A percentile compares a stretch with the other conserved stretches of the same genome.
phyloP scores from a whole-genome alignment of 2,113 vertebrate genomes.

The Butorides virescens region DNA sequence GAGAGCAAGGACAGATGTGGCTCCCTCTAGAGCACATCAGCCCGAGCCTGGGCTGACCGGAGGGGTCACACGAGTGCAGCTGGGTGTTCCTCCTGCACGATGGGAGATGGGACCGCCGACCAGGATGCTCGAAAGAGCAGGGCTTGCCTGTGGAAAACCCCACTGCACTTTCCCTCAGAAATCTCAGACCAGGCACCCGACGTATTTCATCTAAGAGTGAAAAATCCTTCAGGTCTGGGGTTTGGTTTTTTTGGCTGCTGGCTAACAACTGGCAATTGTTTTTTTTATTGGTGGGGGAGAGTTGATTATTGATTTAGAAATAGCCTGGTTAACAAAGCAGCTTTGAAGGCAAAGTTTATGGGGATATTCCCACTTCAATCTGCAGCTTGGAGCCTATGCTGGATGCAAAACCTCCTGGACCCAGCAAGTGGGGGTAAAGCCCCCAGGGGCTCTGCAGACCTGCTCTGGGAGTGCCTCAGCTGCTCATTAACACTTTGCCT shows the following conservation, averaged over 20 bases:
- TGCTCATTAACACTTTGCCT: background rate
- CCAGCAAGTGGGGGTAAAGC: background rate
- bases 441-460: background rate
- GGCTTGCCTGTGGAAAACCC: background rate
- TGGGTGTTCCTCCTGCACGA: accelerated
- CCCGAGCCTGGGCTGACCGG: accelerated
- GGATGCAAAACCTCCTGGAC: background rate
- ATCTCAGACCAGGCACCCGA: accelerated
- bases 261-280: background rate
- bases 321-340: background rate
- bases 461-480: background rate
- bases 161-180: background rate
- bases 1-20: constrained; percentile 35
- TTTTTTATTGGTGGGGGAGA: background rate
- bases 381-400: background rate
- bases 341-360: background rate
- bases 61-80: background rate
- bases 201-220: background rate
- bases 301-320: background rate
- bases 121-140: background rate
- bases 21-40: constrained; percentile 14
- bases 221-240: background rate
- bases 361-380: background rate
- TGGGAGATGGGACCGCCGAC: background rate
- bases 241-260: background rate